Evolutionary conservation across 2,113 vertebrate genomes (phyloP).

Genomic region (Columbina picui): DNA sequence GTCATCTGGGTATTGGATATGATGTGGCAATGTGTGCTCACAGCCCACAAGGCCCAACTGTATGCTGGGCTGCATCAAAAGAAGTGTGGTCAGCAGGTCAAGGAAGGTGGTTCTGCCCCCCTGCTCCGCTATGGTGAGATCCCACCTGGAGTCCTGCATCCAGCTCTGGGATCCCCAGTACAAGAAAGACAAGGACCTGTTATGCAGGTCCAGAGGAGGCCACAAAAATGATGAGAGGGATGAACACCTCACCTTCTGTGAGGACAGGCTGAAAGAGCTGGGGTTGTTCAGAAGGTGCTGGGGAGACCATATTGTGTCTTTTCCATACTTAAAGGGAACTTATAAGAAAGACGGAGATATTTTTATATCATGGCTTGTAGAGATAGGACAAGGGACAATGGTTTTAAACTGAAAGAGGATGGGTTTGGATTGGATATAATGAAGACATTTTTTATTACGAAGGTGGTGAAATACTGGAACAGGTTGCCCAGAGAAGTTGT

Average conservation of each 20-base stretch:
- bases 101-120: not conserved
- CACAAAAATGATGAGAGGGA: accelerated
- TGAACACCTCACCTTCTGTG: not conserved
- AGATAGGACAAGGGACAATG: not conserved
- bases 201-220: not conserved
- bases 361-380: not conserved
- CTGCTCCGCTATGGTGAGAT: accelerated
- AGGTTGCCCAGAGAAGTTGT: not conserved
- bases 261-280: not conserved
- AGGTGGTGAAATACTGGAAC: not conserved
- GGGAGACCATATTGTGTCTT: not conserved
- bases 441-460: not conserved
- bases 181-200: not conserved
- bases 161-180: not conserved
- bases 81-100: accelerated
- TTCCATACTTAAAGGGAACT: not conserved
- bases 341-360: not conserved
- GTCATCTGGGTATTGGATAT: not conserved
- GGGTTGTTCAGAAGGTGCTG: accelerated
- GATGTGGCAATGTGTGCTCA: accelerated
- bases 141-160: accelerated
- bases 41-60: accelerated
- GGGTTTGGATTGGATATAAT: not conserved
- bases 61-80: not conserved
- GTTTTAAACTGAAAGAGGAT: not conserved